Base-by-base conservation (phyloP, 2,797 vertebrate genomes). In the Streptopelia turtur region DNA sequence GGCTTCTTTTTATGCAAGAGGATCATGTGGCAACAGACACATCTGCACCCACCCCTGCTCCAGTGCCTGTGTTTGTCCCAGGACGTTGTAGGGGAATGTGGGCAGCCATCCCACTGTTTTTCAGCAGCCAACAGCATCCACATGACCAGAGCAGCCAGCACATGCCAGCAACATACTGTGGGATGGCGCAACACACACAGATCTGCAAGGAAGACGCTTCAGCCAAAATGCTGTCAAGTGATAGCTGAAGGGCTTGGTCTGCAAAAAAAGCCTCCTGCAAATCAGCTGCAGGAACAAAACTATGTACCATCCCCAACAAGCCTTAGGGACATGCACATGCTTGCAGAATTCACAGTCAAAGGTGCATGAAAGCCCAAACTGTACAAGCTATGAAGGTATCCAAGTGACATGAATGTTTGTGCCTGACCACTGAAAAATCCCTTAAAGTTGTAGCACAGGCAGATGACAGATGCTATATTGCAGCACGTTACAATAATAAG, bases 401-500 rank as follows among this genome's bases (percentile, higher is more conserved):
- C 37, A 50, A 60, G 4, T 15, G 39, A 39, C 27, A 57, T 0
- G 6, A 95, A 17, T n/a, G 21, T 24, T 86, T 41, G 13, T 45
- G 35, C 17, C 23, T 14, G 8, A 85, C 20, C 17, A 37, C 4
- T 77, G 49, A 89, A 93, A 83, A 78, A 66, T 8, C 13, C n/a
- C 20, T 5, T 53, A 1, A 53, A 75, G 23, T 8, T 64, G 11
- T 50, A 75, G 53, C 0, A 3, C 5, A 50, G 14, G 59, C 24
- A 81, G 18, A 37, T 1, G 13, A 84, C 53, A 71, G 28, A 57
- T 56, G 56, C 33, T 30, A 5, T 31, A 22, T 15, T 43, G 50
- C 31, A 79, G 16, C 0, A 0, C 21, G 6, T 53, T 68, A 81
- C 9, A 33, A 68, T 31, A 12, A 10, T 10, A 87, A 74, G 20